A percentile compares a stretch with the other conserved stretches of the same genome.
phyloP scores from a whole-genome alignment of 2,888 invertebrate species.

The Palloptera scutellata region DNA sequence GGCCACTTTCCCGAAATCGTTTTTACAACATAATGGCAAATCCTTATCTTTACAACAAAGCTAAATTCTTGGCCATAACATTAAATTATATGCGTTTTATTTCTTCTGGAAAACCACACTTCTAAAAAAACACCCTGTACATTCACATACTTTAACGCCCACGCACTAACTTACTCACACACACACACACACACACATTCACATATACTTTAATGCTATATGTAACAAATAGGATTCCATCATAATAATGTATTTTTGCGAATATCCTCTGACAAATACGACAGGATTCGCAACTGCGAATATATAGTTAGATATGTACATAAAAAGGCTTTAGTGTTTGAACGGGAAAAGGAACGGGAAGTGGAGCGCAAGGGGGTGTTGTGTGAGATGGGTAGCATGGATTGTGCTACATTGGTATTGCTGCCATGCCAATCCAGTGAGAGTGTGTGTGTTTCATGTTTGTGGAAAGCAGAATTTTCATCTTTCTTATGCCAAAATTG shows the following conservation, averaged over 20 bases:
- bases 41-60: no score
- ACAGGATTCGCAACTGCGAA: slow-evolving; percentile 56
- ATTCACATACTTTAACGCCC: slow-evolving; percentile 20
- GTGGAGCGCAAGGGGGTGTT: neutral
- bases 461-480: slow-evolving; percentile 17
- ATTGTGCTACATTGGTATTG: neutral
- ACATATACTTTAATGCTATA: no score
- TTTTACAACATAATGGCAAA: no score
- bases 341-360: neutral
- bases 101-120: no score
- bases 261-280: slow-evolving; percentile 53
- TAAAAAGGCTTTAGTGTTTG: no score
- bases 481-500: slow-evolving; percentile 45
- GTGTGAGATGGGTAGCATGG: neutral
- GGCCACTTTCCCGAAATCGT: no score
- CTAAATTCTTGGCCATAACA: no score
- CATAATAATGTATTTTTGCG: slow-evolving; percentile 53
- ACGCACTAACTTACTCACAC: slow-evolving; percentile 38
- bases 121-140: no score
- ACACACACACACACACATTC: slow-evolving; percentile 39
- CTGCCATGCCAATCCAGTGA: neutral
- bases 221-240: slow-evolving; percentile 54
- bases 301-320: slow-evolving; percentile 36
- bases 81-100: no score
- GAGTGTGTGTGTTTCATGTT: neutral